Percentiles rank a stretch among this genome's conserved stretches.
Conservation (phyloP, 1,140 invertebrate species). For the Amyelois transitella region DNA sequence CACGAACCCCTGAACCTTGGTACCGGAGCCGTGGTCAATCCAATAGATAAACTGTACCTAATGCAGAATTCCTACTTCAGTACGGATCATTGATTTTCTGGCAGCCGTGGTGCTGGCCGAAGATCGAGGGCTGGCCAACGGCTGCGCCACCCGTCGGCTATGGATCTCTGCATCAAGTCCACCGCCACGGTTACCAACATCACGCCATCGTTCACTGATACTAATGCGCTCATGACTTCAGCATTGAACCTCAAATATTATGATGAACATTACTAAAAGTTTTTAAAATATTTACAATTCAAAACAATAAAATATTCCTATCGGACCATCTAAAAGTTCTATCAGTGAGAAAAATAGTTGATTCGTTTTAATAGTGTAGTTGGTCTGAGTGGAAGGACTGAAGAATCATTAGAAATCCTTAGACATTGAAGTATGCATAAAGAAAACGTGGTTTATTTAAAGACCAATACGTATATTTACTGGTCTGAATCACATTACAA, state of each 20-base stretch:
- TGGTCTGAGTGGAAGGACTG: no score
- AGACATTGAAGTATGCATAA: no score
- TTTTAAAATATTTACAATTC: neutral
- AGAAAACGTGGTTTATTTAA: no score
- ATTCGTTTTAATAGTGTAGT: no score
- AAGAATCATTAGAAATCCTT: no score
- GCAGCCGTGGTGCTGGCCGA: conserved; percentile 28
- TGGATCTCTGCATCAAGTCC: conserved; percentile 32
- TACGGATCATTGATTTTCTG: conserved; percentile 76
- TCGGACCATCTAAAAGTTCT: no score
- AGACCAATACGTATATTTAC: no score
- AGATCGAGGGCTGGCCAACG: conserved; percentile 19
- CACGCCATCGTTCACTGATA: conserved; percentile 17
- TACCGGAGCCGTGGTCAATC: conserved; percentile 84
- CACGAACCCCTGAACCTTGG: conserved; percentile 77
- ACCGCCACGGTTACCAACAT: conserved; percentile 42
- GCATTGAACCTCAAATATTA: neutral
- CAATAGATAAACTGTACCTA: conserved; percentile 97
- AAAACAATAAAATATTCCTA: no score
- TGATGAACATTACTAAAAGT: neutral
- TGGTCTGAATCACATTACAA: no score
- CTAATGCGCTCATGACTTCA: neutral
- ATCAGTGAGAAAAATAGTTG: no score
- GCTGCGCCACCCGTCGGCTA: conserved; percentile 24
- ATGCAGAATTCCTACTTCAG: conserved; percentile 98